These are phyloP conservation scores for Achlya flavicornis DNA, from an alignment of 2,888 invertebrate genomes.

Conservation along the genomic window DNA sequence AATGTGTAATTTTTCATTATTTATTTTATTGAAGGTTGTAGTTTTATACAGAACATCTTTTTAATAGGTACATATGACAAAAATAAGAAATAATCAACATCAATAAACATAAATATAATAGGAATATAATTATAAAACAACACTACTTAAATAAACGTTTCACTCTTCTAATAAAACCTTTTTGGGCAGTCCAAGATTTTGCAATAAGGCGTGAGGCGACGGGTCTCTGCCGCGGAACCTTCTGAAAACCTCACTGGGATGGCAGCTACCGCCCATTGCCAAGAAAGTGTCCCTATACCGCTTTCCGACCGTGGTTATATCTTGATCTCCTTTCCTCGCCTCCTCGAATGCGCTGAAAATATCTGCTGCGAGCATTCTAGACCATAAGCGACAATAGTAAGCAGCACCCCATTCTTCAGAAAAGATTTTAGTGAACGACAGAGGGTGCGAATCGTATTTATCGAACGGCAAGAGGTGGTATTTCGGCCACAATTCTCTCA, in stretches of 20 bases:
- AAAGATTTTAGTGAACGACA: constrained; percentile 93
- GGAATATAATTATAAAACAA: constrained; percentile 55
- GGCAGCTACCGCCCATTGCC: constrained; percentile 91
- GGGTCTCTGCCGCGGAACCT: constrained; percentile 97
- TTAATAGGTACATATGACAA: no score
- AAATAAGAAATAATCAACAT: constrained; percentile 19
- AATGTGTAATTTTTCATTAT: no score
- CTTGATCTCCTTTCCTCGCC: constrained; percentile 78
- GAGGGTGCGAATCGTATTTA: constrained; percentile 92
- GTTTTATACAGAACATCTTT: no score
- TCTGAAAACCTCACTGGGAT: constrained; percentile 93
- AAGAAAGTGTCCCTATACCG: constrained; percentile 93
- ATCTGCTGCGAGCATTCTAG: constrained; percentile 95
- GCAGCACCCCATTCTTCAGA: constrained; percentile 93
- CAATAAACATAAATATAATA: constrained; percentile 47
- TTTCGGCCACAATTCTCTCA: constrained; percentile 90
- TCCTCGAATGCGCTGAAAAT: constrained; percentile 93
- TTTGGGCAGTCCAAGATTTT: constrained; percentile 83
- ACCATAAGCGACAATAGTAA: constrained; percentile 94
- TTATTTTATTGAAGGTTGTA: no score
- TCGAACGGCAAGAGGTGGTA: constrained; percentile 91
- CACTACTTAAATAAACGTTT: constrained; percentile 31
- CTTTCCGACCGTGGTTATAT: constrained; percentile 84
- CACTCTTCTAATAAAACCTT: constrained; percentile 58
- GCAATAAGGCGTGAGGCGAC: constrained; percentile 91